Evolutionary conservation across 2,797 vertebrate species (phyloP), one percentile per base, ranked within the genome.

Genomic region (Pangasius larnaudii): DNA sequence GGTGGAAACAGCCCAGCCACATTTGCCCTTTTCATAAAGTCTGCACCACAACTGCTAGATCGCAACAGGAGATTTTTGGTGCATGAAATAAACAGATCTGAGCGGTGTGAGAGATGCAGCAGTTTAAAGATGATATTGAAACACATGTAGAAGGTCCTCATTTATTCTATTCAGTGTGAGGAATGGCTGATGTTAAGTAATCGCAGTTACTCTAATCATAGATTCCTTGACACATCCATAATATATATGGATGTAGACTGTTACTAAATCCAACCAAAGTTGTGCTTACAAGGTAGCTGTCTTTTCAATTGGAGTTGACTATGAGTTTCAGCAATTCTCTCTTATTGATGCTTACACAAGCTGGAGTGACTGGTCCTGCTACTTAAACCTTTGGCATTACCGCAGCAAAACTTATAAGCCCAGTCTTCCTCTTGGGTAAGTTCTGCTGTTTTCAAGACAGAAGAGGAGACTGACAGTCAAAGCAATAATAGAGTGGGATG

Each of bases 21-120:
- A 36, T 88, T 78, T 92, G 90, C 91, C 90, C 90, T 91, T 94
- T 92, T 91, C 91, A 91, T 90, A 67, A 86, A 91, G 91, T 91
- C 86, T 67, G 82, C 85, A 49, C 65, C 59, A 72, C 56, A 85
- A 88, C 27, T 59, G 72, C 51, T 24, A 6, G 69, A 84, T 81
- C 39, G 78, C 56, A 72, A 81, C 65, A 22, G 71, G 46, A 84
- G 82, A 72, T 36, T 67, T 71, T 33, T 18, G 36, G 51, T 59
- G 53, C 39, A 24, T 27, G 8, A 82, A 87, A 88, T 59, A 24
- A 81, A 89, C 58, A 63, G 75, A 87, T 46, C n/a, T 2, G 83
- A 71, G 22, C 74, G 42, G 33, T 7, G 74, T 5, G 24, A 39
- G 56, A 67, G 18, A 33, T 58, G 63, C 13, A 72, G 49, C 30